Evolutionary conservation across 2,888 invertebrate genomes (phyloP).

Genomic region (Morpho helenor): DNA sequence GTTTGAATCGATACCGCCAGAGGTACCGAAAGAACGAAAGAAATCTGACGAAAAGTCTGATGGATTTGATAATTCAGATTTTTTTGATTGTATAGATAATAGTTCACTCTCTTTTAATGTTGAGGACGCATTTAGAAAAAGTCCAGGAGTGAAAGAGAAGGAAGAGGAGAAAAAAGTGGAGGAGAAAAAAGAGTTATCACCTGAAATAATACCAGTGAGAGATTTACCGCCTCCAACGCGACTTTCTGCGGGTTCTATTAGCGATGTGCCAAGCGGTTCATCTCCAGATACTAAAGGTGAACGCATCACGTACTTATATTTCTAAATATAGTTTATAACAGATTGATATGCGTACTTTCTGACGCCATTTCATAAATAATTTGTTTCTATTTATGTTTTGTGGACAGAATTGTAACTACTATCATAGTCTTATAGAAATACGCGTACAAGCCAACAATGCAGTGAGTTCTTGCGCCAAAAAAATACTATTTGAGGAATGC

Average conservation of each 20-base stretch:
- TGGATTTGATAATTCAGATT: slow-evolving; percentile 73
- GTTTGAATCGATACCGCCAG: slow-evolving; percentile 67
- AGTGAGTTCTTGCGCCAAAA: no score
- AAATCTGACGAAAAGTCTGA: slow-evolving; percentile 75
- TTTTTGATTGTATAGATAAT: slow-evolving; percentile 75
- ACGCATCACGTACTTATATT: no score
- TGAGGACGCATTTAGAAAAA: slow-evolving; percentile 73
- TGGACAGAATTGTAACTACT: no score
- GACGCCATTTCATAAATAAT: no score
- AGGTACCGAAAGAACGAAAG: slow-evolving; percentile 69
- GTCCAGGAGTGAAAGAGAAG: slow-evolving; percentile 62
- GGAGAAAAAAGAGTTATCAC: slow-evolving; percentile 43
- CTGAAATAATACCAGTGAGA: slow-evolving; percentile 44
- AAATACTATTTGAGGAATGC: no score
- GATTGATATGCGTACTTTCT: no score
- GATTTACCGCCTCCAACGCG: slow-evolving; percentile 63
- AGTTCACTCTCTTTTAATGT: slow-evolving; percentile 71
- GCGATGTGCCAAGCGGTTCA: slow-evolving; percentile 81
- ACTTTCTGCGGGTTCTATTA: slow-evolving; percentile 81
- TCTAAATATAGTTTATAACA: no score
- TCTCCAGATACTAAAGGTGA: slow-evolving; percentile 81
- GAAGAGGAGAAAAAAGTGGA: slow-evolving; percentile 52
- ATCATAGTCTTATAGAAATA: no score
- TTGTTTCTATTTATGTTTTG: no score
- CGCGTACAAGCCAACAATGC: no score